A percentile compares a stretch with the other conserved stretches of the same genome.
Conservation (phyloP, 2,113 vertebrate species). For the Azemiops feae region DNA sequence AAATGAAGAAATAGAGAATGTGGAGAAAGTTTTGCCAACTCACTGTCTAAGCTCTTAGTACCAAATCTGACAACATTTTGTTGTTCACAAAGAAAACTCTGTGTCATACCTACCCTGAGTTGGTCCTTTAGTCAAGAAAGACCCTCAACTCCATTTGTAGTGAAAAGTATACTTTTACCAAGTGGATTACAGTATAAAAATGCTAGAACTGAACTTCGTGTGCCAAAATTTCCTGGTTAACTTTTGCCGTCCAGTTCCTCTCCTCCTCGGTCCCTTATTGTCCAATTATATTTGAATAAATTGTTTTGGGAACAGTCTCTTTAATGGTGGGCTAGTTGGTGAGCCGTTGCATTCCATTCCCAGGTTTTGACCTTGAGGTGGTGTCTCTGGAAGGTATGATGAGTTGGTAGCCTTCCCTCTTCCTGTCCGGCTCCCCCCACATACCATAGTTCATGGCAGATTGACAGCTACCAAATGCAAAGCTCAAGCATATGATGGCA, state of each 20-base stretch:
- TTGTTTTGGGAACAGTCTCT: not conserved
- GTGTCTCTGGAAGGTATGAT: not conserved
- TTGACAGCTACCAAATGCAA: not conserved
- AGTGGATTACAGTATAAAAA: not conserved
- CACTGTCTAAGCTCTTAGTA: conserved; percentile 56
- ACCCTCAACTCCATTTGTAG: not conserved
- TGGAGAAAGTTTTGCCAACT: conserved; percentile 39
- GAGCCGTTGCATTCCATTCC: not conserved
- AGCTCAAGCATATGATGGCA: not conserved
- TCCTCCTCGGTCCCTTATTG: not conserved
- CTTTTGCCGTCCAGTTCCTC: not conserved
- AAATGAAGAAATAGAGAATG: conserved; percentile 18
- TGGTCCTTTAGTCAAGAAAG: not conserved
- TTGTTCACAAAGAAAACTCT: not conserved
- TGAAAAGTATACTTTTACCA: not conserved
- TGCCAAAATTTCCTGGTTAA: not conserved
- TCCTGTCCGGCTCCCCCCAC: not conserved
- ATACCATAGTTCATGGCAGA: no score
- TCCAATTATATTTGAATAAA: not conserved
- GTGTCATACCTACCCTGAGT: not conserved
- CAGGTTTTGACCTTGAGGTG: not conserved
- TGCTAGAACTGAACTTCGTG: not conserved
- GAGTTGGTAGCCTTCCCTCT: not conserved
- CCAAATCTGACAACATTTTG: conserved; percentile 58
- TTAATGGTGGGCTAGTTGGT: not conserved